Conservation (phyloP, 2,888 invertebrate genomes). For the Drosophila mercatorum region DNA sequence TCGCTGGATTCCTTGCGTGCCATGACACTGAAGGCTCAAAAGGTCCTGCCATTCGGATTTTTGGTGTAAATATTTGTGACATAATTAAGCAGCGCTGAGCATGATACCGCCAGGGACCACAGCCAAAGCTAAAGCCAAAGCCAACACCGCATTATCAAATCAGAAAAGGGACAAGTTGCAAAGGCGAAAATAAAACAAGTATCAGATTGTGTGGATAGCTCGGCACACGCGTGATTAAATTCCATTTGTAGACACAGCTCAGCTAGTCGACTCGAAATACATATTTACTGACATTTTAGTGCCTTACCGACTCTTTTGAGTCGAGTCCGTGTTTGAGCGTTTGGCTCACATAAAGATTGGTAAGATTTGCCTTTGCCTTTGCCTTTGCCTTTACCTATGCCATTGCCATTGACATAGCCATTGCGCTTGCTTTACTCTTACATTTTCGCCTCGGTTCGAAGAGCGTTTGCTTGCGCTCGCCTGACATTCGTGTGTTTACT, state of each 20-base stretch:
- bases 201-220: slow-evolving; percentile 60
- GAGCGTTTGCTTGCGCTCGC: slow-evolving; percentile 13
- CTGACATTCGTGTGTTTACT: slow-evolving; percentile 64
- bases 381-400: not conserved
- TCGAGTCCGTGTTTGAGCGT: slow-evolving; percentile 55
- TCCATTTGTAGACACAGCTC: slow-evolving; percentile 71
- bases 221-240: slow-evolving; percentile 74
- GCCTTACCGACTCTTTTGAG: slow-evolving; percentile 32
- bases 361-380: slow-evolving; percentile 51
- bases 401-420: not conserved
- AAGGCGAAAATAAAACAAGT: slow-evolving; percentile 72
- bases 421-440: slow-evolving; percentile 8
- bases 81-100: slow-evolving; percentile 71
- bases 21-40: slow-evolving; percentile 54
- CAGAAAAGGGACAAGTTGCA: slow-evolving; percentile 57
- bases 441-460: slow-evolving; percentile 2
- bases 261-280: slow-evolving; percentile 32
- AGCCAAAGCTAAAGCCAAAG: not conserved
- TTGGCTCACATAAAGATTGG: slow-evolving; percentile 73
- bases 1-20: slow-evolving; percentile 69
- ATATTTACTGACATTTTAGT: slow-evolving; percentile 55
- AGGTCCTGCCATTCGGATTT: slow-evolving; percentile 51
- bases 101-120: slow-evolving; percentile 52
- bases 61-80: slow-evolving; percentile 80
- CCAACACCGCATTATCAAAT: slow-evolving; percentile 62